Percentiles rank a stretch among this genome's conserved stretches.
Conservation (phyloP, 2,797 vertebrate genomes). For the Heterohyrax brucei region DNA sequence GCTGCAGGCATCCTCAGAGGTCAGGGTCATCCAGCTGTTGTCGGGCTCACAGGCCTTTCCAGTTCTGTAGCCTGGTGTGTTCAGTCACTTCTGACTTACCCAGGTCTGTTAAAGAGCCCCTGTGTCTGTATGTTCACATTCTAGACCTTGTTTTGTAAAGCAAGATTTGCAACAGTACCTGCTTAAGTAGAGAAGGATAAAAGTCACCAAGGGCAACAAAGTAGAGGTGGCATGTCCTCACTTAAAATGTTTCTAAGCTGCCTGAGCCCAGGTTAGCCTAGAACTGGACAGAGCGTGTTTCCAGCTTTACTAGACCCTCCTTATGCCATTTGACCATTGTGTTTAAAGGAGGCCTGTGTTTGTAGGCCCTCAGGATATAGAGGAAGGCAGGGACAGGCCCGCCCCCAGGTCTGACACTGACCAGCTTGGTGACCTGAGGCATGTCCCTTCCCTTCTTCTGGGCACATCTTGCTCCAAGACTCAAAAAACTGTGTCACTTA, state of each 20-base stretch:
- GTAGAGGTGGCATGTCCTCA: neutral
- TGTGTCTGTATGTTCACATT: neutral
- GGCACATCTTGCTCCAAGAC: neutral
- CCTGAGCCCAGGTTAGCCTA: neutral
- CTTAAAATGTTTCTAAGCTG: slow-evolving; percentile 17
- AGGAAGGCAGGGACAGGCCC: neutral
- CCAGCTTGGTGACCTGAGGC: neutral
- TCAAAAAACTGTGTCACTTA: neutral
- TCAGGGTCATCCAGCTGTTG: neutral
- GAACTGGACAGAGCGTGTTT: neutral
- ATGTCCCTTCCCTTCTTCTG: neutral
- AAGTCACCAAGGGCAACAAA: neutral
- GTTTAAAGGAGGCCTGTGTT: neutral
- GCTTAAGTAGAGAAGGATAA: neutral
- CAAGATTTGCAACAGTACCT: slow-evolving; percentile 25
- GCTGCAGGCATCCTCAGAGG: neutral
- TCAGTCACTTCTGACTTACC: neutral
- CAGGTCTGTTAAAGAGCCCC: neutral
- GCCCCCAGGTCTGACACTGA: neutral
- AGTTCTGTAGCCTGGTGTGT: neutral
- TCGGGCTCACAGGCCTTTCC: neutral
- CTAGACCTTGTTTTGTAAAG: neutral
- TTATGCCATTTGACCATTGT: neutral
- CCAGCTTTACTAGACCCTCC: neutral
- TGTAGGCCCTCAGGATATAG: too few species aligned